phyloP scores from a whole-genome alignment of 2,113 vertebrate species.

The Bos taurus region ARS-UCD2.0 NC_037329.1:83723001-83723500 shows the following conservation, averaged over 20 bases:
- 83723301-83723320: not conserved
- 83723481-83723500: not conserved
- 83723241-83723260: not conserved
- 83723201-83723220: not conserved
- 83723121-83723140: too few species aligned
- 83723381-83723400: not conserved
- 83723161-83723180: not conserved
- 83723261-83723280: not conserved
- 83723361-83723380: not conserved
- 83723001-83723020: too few species aligned
- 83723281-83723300: not conserved
- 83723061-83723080: too few species aligned
- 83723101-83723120: too few species aligned
- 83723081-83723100: too few species aligned
- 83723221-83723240: not conserved
- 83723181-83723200: not conserved
- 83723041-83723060: too few species aligned
- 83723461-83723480: not conserved
- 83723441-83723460: not conserved
- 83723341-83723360: not conserved
- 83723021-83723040: too few species aligned
- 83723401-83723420: not conserved
- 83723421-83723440: not conserved
- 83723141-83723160: too few species aligned
- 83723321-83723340: not conserved